Evolutionary conservation across 2,797 vertebrate species (phyloP).

Genomic region (Hozukius guyotensis): DNA sequence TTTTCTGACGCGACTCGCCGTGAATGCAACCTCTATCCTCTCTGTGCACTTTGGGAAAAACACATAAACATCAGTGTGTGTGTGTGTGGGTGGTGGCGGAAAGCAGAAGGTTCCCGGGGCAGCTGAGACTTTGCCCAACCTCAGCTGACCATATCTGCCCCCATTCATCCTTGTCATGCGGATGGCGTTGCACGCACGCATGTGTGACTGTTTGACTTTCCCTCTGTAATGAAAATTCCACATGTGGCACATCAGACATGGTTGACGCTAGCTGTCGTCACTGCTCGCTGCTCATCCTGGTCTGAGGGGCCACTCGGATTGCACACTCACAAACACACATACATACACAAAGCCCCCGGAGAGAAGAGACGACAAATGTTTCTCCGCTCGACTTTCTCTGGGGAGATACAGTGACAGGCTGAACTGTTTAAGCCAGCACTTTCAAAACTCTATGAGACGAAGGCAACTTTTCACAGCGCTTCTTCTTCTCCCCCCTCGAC

Average conservation of each 20-base stretch:
- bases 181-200: slow-evolving; percentile 58
- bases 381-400: slow-evolving; percentile 34
- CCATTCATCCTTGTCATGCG: slow-evolving; percentile 75
- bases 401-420: slow-evolving; percentile 36
- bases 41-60: slow-evolving; percentile 1
- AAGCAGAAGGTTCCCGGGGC: slow-evolving; percentile 43
- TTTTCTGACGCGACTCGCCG: not conserved
- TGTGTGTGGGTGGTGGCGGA: slow-evolving; percentile 44
- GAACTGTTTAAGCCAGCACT: slow-evolving; percentile 35
- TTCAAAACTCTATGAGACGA: slow-evolving; percentile 34
- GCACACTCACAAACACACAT: slow-evolving; percentile 16
- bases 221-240: slow-evolving; percentile 79
- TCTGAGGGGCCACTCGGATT: slow-evolving; percentile 28
- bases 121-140: slow-evolving; percentile 59
- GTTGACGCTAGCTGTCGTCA: slow-evolving; percentile 56
- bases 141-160: slow-evolving; percentile 66
- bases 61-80: slow-evolving; percentile 39
- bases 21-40: slow-evolving; percentile 5
- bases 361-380: slow-evolving; percentile 49
- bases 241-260: slow-evolving; percentile 75
- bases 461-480: slow-evolving; percentile 19
- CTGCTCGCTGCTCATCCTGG: slow-evolving; percentile 53
- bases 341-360: slow-evolving; percentile 16
- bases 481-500: not conserved
- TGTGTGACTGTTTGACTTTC: slow-evolving; percentile 71